These are phyloP conservation scores for Phalangium opilio DNA, from an alignment of 2,888 invertebrate genomes.

Conservation along the genomic window DNA sequence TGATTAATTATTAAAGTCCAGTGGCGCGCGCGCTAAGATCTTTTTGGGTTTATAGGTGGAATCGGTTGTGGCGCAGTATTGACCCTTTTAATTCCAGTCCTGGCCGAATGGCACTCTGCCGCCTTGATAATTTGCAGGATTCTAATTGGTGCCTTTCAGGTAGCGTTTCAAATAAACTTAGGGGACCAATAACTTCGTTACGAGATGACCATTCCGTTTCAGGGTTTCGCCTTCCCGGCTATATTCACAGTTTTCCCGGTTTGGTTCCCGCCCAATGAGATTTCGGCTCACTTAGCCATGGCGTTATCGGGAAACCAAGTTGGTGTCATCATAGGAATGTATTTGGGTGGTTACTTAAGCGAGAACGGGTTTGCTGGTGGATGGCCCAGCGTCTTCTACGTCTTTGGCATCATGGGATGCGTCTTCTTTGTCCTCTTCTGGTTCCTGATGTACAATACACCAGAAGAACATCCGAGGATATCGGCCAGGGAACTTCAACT, in stretches of 20 bases:
- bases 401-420: not conserved
- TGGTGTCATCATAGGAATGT: slow-evolving; percentile 1
- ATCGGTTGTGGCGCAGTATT: not conserved
- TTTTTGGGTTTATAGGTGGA: not conserved
- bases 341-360: slow-evolving; percentile 6
- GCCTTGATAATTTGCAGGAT: slow-evolving; percentile 3
- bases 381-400: slow-evolving; percentile 11
- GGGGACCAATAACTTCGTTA: too few species aligned
- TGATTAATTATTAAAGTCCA: not conserved
- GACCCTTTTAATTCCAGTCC: too few species aligned
- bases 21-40: slow-evolving; percentile 2
- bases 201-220: too few species aligned
- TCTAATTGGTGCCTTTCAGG: slow-evolving; percentile 5
- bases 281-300: slow-evolving; percentile 6
- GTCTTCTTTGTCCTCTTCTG: slow-evolving; percentile 4
- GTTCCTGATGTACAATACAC: slow-evolving; percentile 1
- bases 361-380: slow-evolving; percentile 1
- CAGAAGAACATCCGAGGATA: not conserved
- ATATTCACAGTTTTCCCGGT: slow-evolving; percentile 5
- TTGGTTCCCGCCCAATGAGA: slow-evolving; percentile 10
- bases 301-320: slow-evolving; percentile 3
- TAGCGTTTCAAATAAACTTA: too few species aligned
- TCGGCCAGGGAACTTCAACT: too few species aligned
- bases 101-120: not conserved
- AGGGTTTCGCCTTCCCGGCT: slow-evolving; percentile 6